phyloP scores from a whole-genome alignment of 2,113 vertebrate species.

The Pseudonaja textilis region DNA sequence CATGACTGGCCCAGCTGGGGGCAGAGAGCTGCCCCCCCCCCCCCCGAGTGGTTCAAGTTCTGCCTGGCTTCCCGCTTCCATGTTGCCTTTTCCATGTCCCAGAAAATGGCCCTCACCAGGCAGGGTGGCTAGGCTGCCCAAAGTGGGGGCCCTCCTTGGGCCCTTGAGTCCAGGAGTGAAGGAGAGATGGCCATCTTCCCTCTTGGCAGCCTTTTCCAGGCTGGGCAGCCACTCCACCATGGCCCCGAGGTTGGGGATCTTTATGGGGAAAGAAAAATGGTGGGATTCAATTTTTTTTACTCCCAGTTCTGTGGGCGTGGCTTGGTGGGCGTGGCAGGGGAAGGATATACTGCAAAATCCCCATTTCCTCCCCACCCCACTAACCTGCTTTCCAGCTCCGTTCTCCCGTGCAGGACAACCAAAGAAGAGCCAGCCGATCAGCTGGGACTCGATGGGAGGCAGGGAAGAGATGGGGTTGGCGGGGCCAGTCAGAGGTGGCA shows the following conservation, averaged over 20 bases:
- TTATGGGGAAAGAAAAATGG: not conserved
- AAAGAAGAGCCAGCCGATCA: too few relatives aligned
- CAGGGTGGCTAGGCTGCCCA: not conserved
- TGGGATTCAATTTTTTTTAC: too few relatives aligned
- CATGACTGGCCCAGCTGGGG: conserved; percentile 51
- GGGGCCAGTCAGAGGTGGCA: too few relatives aligned
- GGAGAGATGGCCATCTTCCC: not conserved
- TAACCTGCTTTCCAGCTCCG: too few relatives aligned
- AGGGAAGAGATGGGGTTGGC: too few relatives aligned
- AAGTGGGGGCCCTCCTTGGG: not conserved
- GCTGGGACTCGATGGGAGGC: too few relatives aligned
- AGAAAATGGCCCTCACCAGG: not conserved
- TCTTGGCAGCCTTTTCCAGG: not conserved
- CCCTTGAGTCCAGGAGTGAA: not conserved
- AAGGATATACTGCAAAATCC: too few relatives aligned
- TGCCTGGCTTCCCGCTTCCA: not conserved
- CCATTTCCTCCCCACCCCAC: too few relatives aligned
- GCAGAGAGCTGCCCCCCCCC: not conserved
- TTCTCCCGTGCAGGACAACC: too few relatives aligned
- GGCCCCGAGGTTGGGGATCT: not conserved
- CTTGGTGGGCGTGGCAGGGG: too few relatives aligned
- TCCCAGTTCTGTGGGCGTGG: too few relatives aligned
- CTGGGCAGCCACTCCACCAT: not conserved
- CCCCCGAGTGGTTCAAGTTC: not conserved
- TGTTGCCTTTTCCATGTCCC: not conserved